These are phyloP conservation scores for Antheraea assamensis DNA, from an alignment of 2,888 invertebrate species.

Conservation along the genomic window DNA sequence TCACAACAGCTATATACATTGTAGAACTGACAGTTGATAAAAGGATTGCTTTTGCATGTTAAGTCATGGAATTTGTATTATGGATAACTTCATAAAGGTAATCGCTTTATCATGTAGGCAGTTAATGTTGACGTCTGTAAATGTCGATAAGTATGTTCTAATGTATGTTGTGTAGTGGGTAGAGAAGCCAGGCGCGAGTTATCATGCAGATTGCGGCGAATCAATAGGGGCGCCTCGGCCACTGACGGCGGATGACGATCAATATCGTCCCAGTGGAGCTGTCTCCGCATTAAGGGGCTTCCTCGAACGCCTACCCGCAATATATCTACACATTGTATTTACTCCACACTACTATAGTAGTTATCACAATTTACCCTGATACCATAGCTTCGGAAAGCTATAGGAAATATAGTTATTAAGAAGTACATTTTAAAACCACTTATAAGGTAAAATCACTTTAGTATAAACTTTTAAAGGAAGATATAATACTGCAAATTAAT, in stretches of 20 bases:
- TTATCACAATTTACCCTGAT: neutral
- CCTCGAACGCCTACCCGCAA: conserved; percentile 77
- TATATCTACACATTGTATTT: conserved; percentile 62
- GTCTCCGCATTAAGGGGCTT: conserved; percentile 81
- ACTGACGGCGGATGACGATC: conserved; percentile 81
- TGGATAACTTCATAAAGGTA: conserved; percentile 34
- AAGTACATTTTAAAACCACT: neutral
- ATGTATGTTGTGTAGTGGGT: conserved; percentile 55
- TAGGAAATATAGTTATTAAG: neutral
- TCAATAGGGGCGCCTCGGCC: conserved; percentile 79
- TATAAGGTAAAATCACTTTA: neutral
- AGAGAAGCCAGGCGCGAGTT: conserved; percentile 76
- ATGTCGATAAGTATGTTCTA: conserved; percentile 55
- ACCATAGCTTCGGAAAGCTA: neutral
- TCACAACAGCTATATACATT: neutral
- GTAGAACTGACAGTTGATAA: conserved; percentile 18
- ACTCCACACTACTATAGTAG: conserved; percentile 37
- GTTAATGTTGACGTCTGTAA: conserved; percentile 33
- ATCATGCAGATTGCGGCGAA: conserved; percentile 82
- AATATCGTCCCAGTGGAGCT: conserved; percentile 79
- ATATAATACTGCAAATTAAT: neutral
- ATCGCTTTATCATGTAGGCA: conserved; percentile 38
- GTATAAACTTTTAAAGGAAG: neutral
- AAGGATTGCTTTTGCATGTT: conserved; percentile 20
- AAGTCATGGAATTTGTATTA: conserved; percentile 18